These are phyloP conservation scores for Ophion ventricosus DNA, from an alignment of 2,888 invertebrate species.

Conservation along the genomic window DNA sequence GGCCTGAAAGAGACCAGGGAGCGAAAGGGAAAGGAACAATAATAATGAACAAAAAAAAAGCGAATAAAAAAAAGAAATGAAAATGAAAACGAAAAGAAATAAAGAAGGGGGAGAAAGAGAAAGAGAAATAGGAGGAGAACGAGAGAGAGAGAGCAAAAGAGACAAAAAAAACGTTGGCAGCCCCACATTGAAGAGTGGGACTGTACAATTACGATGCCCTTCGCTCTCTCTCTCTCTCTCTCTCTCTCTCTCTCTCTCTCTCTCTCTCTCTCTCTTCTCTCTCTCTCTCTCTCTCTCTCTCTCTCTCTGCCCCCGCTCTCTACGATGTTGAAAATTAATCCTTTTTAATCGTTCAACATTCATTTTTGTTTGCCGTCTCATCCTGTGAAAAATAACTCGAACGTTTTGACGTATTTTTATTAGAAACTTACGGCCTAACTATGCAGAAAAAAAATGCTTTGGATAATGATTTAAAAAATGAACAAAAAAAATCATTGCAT, in stretches of 20 bases:
- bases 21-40: constrained; percentile 54
- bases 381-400: too few species aligned
- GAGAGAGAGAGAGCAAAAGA: constrained; percentile 1
- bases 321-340: too few species aligned
- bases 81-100: constrained; percentile 2
- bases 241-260: neutral
- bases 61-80: constrained; percentile 22
- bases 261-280: too few species aligned
- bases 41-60: constrained; percentile 2
- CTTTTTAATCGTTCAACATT: too few species aligned
- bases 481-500: too few species aligned
- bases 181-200: constrained; percentile 34
- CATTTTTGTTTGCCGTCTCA: too few species aligned
- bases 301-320: constrained; percentile 1
- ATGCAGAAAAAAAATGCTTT: too few species aligned
- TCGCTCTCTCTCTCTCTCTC: constrained; percentile 20
- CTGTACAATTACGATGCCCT: constrained; percentile 43
- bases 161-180: constrained; percentile 36
- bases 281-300: too few species aligned
- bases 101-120: constrained; percentile 21
- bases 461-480: too few species aligned
- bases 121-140: constrained; percentile 3
- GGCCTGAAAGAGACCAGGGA: constrained; percentile 41
- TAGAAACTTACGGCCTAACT: too few species aligned
- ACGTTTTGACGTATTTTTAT: too few species aligned